phyloP scores from a whole-genome alignment of 2,113 vertebrate genomes.

The Cyprichromis sp. region DNA sequence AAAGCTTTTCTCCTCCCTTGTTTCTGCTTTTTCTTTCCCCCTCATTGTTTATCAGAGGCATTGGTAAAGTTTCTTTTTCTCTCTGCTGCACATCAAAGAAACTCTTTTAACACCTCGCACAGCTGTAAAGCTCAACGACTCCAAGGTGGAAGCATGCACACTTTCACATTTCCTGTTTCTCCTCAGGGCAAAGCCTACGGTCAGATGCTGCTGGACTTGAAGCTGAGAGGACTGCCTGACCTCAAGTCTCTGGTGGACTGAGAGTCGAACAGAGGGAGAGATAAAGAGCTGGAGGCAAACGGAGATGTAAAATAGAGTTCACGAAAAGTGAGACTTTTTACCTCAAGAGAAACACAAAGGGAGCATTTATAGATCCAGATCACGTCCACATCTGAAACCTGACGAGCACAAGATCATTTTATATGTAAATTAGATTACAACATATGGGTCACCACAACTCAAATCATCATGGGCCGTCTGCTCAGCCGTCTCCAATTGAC shows the following conservation, averaged over 20 bases:
- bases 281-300: neutral
- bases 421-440: neutral
- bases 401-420: neutral
- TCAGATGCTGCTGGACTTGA: slow-evolving; percentile 84
- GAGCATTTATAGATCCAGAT: neutral
- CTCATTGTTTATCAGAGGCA: neutral
- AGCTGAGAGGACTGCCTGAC: slow-evolving; percentile 79
- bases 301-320: neutral
- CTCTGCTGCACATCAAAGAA: slow-evolving; percentile 27
- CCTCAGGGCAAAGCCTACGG: slow-evolving; percentile 81
- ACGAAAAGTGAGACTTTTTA: neutral
- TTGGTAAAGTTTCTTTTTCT: slow-evolving; percentile 18
- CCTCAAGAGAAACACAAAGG: neutral
- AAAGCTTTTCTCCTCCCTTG: neutral
- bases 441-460: neutral
- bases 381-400: neutral
- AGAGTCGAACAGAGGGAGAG: neutral
- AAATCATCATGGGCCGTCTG: neutral
- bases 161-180: neutral
- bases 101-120: neutral
- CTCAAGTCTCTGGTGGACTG: slow-evolving; percentile 80
- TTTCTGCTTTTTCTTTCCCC: neutral
- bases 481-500: fast-evolving
- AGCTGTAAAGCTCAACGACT: neutral
- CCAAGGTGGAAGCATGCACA: neutral